These are phyloP conservation scores for Sciurus carolinensis DNA, from an alignment of 2,797 vertebrate genomes.

Conservation along the genomic window DNA sequence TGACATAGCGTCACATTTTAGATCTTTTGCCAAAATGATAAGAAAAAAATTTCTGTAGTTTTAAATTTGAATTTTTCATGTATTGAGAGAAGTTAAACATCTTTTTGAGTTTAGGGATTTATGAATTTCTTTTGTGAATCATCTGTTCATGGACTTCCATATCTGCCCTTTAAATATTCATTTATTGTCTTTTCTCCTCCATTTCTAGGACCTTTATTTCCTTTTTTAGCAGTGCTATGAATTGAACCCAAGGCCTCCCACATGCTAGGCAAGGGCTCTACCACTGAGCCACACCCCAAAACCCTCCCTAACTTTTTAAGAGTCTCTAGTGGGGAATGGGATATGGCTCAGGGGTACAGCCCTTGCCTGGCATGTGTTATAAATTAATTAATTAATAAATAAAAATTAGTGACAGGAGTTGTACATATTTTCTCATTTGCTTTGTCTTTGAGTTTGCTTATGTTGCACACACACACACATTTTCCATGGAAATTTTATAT, in stretches of 20 bases:
- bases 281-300: not conserved
- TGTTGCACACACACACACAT: not conserved
- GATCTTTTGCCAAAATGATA: not conserved
- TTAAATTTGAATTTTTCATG: not conserved
- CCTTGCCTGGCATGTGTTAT: not conserved
- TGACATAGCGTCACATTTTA: not conserved
- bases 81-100: not conserved
- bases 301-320: not conserved
- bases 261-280: not conserved
- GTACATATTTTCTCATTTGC: slow-evolving; percentile 34
- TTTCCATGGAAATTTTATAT: not conserved
- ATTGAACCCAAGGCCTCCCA: not conserved
- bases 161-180: not conserved
- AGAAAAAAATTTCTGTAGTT: slow-evolving; percentile 1
- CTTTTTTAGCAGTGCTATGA: not conserved
- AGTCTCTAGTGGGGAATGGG: not conserved
- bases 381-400: not conserved
- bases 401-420: not conserved
- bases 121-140: not conserved
- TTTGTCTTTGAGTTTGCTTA: slow-evolving; percentile 26
- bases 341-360: not conserved
- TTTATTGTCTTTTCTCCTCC: not conserved
- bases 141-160: not conserved
- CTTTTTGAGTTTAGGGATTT: slow-evolving; percentile 25
- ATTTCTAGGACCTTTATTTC: not conserved